phyloP scores from a whole-genome alignment of 2,797 vertebrate species.

The Loris lydekkerianus region DNA sequence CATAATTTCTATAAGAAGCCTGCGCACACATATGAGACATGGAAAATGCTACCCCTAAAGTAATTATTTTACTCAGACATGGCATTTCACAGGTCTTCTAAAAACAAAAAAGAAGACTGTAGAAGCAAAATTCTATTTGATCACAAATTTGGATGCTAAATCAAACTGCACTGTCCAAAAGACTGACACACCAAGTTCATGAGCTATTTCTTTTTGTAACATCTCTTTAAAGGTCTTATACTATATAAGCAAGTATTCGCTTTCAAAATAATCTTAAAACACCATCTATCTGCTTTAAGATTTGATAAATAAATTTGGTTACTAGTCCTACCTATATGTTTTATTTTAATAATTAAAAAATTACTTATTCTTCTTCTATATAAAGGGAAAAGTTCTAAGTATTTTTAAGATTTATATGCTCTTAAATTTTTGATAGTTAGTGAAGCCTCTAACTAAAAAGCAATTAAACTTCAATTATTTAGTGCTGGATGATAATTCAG shows the following conservation, averaged over 20 bases:
- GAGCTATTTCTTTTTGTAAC: neutral
- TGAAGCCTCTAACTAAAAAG: slow-evolving; percentile 45
- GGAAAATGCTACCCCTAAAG: neutral
- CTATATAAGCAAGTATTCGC: neutral
- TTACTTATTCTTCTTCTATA: neutral
- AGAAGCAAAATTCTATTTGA: neutral
- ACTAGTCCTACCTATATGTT: neutral
- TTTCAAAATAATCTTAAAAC: neutral
- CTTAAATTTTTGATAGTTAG: neutral
- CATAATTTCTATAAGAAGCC: neutral
- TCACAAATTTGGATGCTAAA: neutral
- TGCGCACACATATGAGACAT: too few relatives aligned
- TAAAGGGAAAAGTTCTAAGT: neutral
- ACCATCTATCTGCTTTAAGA: neutral
- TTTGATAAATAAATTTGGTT: neutral
- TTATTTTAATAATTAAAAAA: slow-evolving; percentile 32
- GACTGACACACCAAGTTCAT: neutral
- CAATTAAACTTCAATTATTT: slow-evolving; percentile 33
- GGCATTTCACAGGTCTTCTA: neutral
- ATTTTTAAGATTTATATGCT: neutral
- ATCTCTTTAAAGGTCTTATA: neutral
- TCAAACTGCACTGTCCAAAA: neutral
- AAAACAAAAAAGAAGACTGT: neutral
- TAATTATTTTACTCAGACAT: neutral
- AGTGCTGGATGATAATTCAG: slow-evolving; percentile 2